A percentile compares a stretch with the other conserved stretches of the same genome.
Evolutionary conservation across 2,797 vertebrate genomes (phyloP).

Genomic region (Erethizon dorsatum): DNA sequence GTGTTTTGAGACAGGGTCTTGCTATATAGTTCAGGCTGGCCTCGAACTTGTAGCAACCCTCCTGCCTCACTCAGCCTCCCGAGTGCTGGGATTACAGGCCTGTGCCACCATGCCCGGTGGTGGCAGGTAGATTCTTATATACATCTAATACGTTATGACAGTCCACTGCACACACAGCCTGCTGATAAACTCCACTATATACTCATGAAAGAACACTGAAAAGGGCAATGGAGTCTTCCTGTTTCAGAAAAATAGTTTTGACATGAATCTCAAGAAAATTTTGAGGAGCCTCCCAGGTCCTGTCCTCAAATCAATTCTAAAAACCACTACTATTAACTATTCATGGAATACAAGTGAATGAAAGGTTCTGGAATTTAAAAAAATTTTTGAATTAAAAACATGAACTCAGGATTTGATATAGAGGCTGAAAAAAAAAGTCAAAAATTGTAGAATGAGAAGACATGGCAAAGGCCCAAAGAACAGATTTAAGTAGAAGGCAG

Average conservation of each 20-base stretch:
- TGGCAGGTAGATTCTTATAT: not conserved
- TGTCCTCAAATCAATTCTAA: not conserved
- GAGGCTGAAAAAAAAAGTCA: not conserved
- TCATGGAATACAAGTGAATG: not conserved
- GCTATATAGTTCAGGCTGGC: not conserved
- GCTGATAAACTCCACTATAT: not conserved
- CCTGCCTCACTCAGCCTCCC: not conserved
- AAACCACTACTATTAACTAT: not conserved
- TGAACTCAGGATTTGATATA: constrained; percentile 5
- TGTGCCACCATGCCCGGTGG: not conserved
- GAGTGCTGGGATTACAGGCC: not conserved
- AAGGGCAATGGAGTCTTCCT: not conserved
- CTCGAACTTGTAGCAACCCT: not conserved
- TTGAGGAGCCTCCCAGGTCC: not conserved
- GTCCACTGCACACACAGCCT: not conserved
- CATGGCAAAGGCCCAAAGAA: not conserved
- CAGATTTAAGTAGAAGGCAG: not conserved
- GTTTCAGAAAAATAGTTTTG: constrained; percentile 14
- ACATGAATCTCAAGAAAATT: not conserved
- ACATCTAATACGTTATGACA: not conserved
- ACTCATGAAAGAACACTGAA: not conserved
- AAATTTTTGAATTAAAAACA: constrained; percentile 16
- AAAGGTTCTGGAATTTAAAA: not conserved
- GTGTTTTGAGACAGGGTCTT: not conserved
- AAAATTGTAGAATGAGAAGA: not conserved